Conservation (phyloP, 2,113 vertebrate species). For the Coryphaenoides rupestris region DNA sequence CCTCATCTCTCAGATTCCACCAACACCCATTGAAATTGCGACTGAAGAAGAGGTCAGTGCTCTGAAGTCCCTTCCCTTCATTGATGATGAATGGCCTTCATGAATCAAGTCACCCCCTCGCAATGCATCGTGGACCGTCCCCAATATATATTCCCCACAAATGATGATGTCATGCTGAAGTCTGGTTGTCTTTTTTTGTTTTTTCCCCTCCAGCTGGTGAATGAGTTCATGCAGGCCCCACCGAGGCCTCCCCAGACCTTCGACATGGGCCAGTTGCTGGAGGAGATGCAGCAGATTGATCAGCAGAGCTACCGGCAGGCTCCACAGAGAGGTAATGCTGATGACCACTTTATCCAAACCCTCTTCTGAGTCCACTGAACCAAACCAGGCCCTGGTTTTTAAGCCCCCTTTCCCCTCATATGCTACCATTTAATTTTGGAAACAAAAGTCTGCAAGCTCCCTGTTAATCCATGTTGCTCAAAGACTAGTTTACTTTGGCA, state of each 20-base stretch:
- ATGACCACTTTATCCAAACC: too few relatives aligned
- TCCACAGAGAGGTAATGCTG: conserved; percentile 85
- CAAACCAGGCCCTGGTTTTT: background rate
- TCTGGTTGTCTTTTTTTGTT: too few relatives aligned
- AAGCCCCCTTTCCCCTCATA: background rate
- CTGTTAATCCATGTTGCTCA: background rate
- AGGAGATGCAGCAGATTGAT: conserved; percentile 98
- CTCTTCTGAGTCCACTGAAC: background rate
- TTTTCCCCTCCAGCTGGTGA: conserved; percentile 79
- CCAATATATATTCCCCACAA: background rate
- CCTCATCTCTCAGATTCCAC: conserved; percentile 76
- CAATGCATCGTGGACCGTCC: background rate
- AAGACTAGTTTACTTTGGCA: background rate
- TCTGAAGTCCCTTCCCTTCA: background rate
- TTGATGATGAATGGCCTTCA: background rate
- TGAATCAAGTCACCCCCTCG: background rate
- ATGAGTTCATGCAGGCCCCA: conserved; percentile 90
- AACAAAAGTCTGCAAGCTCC: too few relatives aligned
- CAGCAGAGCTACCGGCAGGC: conserved; percentile 92
- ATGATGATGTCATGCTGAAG: too few relatives aligned
- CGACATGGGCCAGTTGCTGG: conserved; percentile 96
- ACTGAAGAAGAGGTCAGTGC: conserved; percentile 88
- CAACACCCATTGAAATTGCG: conserved; percentile 86
- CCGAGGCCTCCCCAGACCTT: conserved; percentile 90
- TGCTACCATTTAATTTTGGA: too few relatives aligned